Evolutionary conservation across 2,797 vertebrate genomes (phyloP).

Genomic region (Poeciliopsis presidionis): DNA sequence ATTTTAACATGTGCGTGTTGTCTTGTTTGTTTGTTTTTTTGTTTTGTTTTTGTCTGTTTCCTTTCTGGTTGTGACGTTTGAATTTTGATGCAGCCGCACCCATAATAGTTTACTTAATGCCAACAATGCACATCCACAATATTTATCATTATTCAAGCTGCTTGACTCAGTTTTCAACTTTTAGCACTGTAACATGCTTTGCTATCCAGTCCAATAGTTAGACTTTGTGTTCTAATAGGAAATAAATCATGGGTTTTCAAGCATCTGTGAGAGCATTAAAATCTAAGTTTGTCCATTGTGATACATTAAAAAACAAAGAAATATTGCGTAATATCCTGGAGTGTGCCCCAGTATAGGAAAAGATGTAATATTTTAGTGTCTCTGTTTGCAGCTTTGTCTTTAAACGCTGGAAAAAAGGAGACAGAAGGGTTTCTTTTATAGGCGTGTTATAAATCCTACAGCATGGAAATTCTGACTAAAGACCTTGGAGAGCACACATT

Average conservation of each 20-base stretch:
- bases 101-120: background rate
- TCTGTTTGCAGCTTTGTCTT: constrained; percentile 1
- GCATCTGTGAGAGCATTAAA: background rate
- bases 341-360: background rate
- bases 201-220: background rate
- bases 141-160: background rate
- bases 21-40: background rate
- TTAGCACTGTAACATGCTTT: background rate
- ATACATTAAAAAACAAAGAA: constrained; percentile 2
- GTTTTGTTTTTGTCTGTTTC: too few species aligned
- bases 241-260: background rate
- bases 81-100: background rate
- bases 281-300: background rate
- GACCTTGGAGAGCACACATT: background rate
- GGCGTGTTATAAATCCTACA: background rate
- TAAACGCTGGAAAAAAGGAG: background rate
- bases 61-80: background rate
- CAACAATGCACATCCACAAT: background rate
- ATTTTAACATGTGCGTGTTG: background rate
- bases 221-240: background rate
- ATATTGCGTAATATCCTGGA: background rate
- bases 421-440: background rate
- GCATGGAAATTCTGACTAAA: constrained; percentile 3
- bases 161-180: background rate
- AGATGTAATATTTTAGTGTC: constrained; percentile 4